These are phyloP conservation scores for Podarcis siculus DNA, from an alignment of 2,797 vertebrate genomes.

Conservation along the genomic window DNA sequence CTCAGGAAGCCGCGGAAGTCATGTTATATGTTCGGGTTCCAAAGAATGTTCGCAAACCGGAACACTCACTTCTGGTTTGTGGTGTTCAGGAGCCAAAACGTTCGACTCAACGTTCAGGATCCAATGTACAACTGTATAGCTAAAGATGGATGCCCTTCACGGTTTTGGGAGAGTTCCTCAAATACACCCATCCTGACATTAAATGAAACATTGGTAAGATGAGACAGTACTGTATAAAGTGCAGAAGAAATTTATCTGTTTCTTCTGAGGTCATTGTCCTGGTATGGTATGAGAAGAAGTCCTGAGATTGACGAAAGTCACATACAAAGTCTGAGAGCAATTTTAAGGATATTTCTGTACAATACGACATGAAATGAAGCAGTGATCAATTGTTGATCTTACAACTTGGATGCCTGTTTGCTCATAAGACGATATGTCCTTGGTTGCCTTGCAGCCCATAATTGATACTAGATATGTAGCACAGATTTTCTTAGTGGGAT, in stretches of 20 bases:
- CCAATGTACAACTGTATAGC: no score
- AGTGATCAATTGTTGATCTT: not conserved
- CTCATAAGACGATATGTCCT: not conserved
- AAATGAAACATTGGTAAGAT: not conserved
- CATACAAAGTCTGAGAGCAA: not conserved
- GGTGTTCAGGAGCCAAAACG: no score
- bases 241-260: not conserved
- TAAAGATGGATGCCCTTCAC: not conserved
- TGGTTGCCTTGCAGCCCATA: not conserved
- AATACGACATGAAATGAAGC: not conserved
- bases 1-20: no score
- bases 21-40: rapidly evolving
- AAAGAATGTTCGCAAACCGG: no score
- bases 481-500: not conserved
- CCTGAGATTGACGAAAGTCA: not conserved
- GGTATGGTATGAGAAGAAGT: not conserved
- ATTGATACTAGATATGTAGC: not conserved
- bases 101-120: no score
- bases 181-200: not conserved
- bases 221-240: not conserved
- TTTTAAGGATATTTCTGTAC: not conserved
- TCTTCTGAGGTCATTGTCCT: not conserved
- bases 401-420: not conserved
- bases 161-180: not conserved
- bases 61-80: no score